phyloP scores from a whole-genome alignment of 2,113 vertebrate genomes.

The Phyllopteryx taeniolatus region DNA sequence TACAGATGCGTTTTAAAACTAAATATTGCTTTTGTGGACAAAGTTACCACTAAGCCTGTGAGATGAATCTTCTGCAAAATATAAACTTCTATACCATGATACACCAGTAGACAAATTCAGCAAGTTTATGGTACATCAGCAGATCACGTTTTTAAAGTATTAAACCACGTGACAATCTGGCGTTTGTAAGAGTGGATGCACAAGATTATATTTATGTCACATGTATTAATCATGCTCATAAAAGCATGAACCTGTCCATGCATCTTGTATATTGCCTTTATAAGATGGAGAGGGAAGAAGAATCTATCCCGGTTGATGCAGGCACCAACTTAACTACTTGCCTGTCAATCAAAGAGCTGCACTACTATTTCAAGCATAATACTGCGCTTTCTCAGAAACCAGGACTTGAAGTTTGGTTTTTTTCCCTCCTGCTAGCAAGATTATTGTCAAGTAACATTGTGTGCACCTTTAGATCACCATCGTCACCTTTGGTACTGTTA shows the following conservation, averaged over 20 bases:
- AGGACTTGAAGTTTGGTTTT: no score
- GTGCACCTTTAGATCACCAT: background rate
- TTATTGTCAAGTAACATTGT: background rate
- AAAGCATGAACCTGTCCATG: background rate
- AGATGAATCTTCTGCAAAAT: background rate
- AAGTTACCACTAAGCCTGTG: background rate
- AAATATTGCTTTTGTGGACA: background rate
- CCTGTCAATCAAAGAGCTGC: background rate
- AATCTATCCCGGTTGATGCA: background rate
- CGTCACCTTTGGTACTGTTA: constrained; percentile 20
- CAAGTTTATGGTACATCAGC: background rate
- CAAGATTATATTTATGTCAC: background rate
- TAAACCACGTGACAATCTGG: background rate
- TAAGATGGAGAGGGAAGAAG: background rate
- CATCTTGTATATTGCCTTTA: background rate
- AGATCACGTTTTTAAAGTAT: background rate
- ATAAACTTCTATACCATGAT: background rate
- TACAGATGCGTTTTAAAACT: background rate
- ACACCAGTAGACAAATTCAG: background rate
- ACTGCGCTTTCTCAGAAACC: no score
- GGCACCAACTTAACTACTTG: background rate
- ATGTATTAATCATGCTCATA: background rate
- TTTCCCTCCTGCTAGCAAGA: no score
- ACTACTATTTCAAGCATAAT: no score
- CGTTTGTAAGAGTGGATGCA: background rate